phyloP scores from a whole-genome alignment of 2,888 invertebrate genomes.

The Acleris cristana region DNA sequence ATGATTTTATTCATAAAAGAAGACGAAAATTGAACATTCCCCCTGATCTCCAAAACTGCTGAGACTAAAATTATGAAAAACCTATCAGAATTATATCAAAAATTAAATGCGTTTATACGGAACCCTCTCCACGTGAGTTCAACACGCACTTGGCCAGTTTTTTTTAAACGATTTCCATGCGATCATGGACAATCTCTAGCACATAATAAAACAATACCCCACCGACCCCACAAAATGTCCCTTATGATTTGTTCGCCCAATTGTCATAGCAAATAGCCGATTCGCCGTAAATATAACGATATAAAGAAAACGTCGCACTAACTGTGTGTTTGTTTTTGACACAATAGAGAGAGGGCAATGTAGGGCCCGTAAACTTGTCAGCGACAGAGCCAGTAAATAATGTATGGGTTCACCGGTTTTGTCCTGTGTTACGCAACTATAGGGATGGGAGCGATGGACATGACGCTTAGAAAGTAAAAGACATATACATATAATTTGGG shows the following conservation, averaged over 20 bases:
- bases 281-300: slow-evolving; percentile 34
- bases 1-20: no score
- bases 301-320: slow-evolving; percentile 35
- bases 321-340: slow-evolving; percentile 38
- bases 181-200: no score
- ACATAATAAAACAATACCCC: slow-evolving; percentile 16
- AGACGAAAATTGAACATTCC: no score
- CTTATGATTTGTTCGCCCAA: slow-evolving; percentile 31
- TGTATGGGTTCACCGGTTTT: slow-evolving; percentile 37
- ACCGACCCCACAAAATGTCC: slow-evolving; percentile 15
- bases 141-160: no score
- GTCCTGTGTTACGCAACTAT: slow-evolving; percentile 29
- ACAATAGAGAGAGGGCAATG: slow-evolving; percentile 38
- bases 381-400: slow-evolving; percentile 35
- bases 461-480: background rate
- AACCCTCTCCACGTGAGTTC: no score
- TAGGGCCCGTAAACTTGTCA: slow-evolving; percentile 38
- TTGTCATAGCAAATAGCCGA: slow-evolving; percentile 32
- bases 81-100: no score
- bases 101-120: no score
- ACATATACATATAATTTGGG: background rate
- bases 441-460: background rate
- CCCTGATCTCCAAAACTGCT: no score
- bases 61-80: no score
- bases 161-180: no score